Conservation (phyloP, 2,797 vertebrate species). For the Phrynocephalus forsythii region DNA sequence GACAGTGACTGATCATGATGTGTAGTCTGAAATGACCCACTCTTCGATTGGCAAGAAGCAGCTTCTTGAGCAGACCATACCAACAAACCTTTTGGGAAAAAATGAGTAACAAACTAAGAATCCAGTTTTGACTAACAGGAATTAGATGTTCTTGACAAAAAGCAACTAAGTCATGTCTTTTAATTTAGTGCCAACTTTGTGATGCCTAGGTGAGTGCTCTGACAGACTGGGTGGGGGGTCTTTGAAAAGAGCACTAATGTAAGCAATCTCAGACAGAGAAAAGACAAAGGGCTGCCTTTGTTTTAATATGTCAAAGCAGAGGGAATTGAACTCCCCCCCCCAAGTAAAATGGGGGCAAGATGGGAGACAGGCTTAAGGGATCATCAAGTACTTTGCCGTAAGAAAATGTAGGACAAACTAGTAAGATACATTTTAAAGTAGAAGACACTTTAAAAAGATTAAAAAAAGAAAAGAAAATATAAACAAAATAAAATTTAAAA, state of each 20-base stretch:
- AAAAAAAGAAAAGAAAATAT: background rate
- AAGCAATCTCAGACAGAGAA: too few relatives aligned
- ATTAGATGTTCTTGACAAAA: background rate
- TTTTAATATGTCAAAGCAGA: conserved; percentile 1
- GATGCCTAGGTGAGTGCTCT: background rate
- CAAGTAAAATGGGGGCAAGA: background rate
- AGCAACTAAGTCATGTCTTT: background rate
- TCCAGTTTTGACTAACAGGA: background rate
- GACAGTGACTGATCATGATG: background rate
- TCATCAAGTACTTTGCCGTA: background rate
- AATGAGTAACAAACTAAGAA: background rate
- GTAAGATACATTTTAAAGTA: background rate
- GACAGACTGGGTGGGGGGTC: background rate
- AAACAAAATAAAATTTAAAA: background rate
- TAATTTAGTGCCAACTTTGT: background rate
- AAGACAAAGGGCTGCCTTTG: background rate
- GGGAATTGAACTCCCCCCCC: background rate
- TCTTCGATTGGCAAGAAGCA: background rate
- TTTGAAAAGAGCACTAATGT: background rate
- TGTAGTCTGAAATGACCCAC: background rate
- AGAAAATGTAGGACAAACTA: background rate
- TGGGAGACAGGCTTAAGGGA: background rate
- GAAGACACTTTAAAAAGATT: background rate
- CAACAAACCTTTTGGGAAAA: background rate
- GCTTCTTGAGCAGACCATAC: background rate